Base-by-base conservation (phyloP, 2,113 vertebrate species). In the Cebus imitator region DNA sequence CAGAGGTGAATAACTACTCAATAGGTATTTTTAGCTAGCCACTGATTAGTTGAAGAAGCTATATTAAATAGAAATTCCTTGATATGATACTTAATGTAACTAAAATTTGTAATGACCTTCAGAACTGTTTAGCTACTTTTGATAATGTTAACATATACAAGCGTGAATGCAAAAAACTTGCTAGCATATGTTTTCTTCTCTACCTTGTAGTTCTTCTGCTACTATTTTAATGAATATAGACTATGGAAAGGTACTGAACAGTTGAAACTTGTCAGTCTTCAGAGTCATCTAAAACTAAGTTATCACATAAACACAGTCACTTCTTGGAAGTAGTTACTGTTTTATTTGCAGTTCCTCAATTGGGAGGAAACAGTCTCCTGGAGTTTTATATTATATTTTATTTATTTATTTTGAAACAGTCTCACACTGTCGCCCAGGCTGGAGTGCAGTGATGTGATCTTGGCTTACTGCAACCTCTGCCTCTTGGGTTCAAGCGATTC, bases 1-100 rank as follows among this genome's bases (percentile, higher is more conserved):
- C 11, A 88, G 55, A 97, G 79, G 78, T 90, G 94, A 95, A 75
- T 87, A 92, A 45, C 11, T 96, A 32, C 3, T 70, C 84, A 72
- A 43, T 40, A 40, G 52, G 20, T 61, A 9, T 55, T 40, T 84
- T 90, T 86, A 78, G 61, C 57, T 97, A 86, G n/a, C 48, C 35
- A 48, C 30, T 94, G 86, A 82, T 93, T 88, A 91, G 52, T 90
- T 93, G 79, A 84, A 64, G n/a, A 83, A 94, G 37, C 48, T 16
- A 21, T 91, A 35, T 90, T 88, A 92, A 91, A 43, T 79, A 58
- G 48, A 68, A 79, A 86, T 94, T 89, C 27, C 45, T 91, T 82
- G 18, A 48, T 85, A 25, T 6, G 21, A 45, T 57, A 32, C 43
- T 91, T 87, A 80, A 75, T 87, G n/a, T 68, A 52, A 80, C n/a